Conservation (phyloP, 2,113 vertebrate genomes). For the Murina feae region DNA sequence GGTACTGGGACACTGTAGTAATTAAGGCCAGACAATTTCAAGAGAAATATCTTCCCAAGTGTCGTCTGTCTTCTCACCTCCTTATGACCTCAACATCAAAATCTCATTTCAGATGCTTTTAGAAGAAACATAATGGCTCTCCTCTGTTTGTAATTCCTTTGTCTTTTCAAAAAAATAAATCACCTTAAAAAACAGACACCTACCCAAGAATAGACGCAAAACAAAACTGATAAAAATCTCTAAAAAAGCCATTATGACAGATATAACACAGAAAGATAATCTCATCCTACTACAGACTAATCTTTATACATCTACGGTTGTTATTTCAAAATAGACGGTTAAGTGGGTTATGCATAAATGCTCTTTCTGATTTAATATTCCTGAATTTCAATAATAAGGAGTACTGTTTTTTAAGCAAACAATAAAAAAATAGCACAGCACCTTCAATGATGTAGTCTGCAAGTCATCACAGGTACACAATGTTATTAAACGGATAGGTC, state of each 20-base stretch:
- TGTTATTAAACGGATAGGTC: neutral
- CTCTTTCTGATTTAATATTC: neutral
- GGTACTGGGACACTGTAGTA: neutral
- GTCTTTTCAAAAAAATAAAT: neutral
- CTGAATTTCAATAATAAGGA: neutral
- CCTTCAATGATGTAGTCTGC: neutral
- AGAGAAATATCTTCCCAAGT: slow-evolving; percentile 45
- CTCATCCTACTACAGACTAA: neutral
- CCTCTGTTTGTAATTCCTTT: neutral
- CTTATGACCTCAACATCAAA: slow-evolving; percentile 48
- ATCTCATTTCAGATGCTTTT: neutral
- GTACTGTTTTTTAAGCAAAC: neutral
- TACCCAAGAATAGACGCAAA: neutral
- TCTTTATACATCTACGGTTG: neutral
- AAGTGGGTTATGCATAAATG: neutral
- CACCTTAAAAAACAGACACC: neutral
- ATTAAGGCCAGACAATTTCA: slow-evolving; percentile 32
- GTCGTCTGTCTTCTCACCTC: slow-evolving; percentile 44
- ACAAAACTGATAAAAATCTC: neutral
- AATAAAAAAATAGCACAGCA: neutral
- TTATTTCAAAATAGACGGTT: neutral
- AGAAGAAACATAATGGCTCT: neutral
- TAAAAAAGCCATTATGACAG: neutral
- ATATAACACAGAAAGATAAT: neutral
- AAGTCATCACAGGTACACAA: neutral